Evolutionary conservation across 2,888 invertebrate species (phyloP), one percentile per base, ranked within the genome.

Genomic region (Branchipolynoe longqiensis): DNA sequence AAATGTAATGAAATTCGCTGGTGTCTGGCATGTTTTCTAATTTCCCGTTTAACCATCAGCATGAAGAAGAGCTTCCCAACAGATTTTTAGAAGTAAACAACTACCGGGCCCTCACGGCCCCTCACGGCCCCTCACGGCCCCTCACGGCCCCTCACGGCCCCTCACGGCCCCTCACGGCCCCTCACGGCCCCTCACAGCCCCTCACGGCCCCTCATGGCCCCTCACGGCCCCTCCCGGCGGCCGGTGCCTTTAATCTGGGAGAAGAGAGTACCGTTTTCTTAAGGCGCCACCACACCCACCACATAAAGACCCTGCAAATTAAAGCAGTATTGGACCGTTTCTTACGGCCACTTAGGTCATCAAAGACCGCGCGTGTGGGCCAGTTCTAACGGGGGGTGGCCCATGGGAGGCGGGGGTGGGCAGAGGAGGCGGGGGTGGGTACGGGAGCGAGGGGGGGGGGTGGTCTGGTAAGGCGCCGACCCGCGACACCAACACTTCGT

Each of bases 261-360:
- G 38, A 14, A 69, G 36, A 69, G n/a, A 33, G 69, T 69, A 33
- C 69, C 69, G 69, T 69, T 69, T 69, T 69, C 69, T 69, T 69
- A n/a, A 18, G 22, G 38, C n/a, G n/a, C 12, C 38, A 69, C 25
- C 4, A 0, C 69, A 38, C 36, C 69, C 22, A 36, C 22, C 18
- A 69, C 25, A 38, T 62, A 28, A 36, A 36, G 69, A 69, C 69
- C 8, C 28, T 25, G n/a, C 25, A 6, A 38, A 69, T 69, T 69
- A 33, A n/a, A 69, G 18, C 69, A 69, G 2, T 36, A 69, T 69
- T 69, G 69, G 33, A 18, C 69, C 33, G 38, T 69, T 69, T 33
- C 38, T 38, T 36, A 36, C 38, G 38, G 12, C 69, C 18, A 33
- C 33, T 69, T 69, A 69, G 69, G 22, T 69, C 69, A 69, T 69